Percentiles rank a stretch among this genome's conserved stretches.
These are phyloP conservation scores for Paramormyrops kingsleyae DNA, from an alignment of 2,113 vertebrate genomes.

Conservation along the genomic window DNA sequence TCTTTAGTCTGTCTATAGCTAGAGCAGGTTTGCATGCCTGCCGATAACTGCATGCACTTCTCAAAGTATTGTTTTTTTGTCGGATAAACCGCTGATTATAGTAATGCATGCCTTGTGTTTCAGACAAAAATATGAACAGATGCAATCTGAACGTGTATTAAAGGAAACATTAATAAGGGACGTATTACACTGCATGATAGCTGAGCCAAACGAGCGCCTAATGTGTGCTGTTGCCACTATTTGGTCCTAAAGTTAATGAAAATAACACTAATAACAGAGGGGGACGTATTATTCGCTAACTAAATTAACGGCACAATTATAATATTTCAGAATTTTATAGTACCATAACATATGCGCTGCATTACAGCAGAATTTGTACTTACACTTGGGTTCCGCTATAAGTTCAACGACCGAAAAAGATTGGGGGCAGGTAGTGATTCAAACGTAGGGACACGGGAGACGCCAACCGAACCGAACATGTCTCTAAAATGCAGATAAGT, in stretches of 20 bases:
- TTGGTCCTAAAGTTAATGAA: background rate
- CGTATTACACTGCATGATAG: background rate
- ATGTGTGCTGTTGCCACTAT: background rate
- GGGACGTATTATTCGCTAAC: background rate
- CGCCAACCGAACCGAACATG: background rate
- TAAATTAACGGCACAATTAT: background rate
- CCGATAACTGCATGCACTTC: background rate
- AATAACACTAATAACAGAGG: background rate
- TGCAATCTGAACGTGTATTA: background rate
- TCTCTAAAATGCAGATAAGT: background rate
- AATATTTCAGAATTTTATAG: background rate
- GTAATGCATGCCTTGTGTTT: background rate
- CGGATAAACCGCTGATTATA: background rate
- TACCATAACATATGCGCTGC: background rate
- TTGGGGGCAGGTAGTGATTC: background rate
- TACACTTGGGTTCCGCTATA: background rate
- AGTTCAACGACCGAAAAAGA: background rate
- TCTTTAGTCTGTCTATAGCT: too few species aligned
- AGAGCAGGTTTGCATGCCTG: too few species aligned
- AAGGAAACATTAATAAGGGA: background rate
- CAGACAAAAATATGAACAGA: background rate
- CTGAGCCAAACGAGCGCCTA: background rate
- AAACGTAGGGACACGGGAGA: background rate
- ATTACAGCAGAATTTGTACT: background rate
- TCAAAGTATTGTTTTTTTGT: background rate